phyloP scores from a whole-genome alignment of 2,113 vertebrate species.

The Strix aluco region DNA sequence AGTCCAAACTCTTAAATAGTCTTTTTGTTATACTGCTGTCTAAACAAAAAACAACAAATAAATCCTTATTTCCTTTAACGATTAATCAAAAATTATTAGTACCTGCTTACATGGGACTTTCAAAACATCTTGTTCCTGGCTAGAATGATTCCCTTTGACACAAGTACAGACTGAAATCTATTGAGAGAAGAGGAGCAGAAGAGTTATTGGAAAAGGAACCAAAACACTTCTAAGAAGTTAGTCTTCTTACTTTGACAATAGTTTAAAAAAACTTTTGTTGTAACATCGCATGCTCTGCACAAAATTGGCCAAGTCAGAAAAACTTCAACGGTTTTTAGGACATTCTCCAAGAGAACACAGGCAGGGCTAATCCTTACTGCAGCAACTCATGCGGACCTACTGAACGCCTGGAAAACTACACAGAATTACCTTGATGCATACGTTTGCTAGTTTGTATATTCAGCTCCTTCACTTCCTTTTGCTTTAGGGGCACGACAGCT shows the following conservation, averaged over 20 bases:
- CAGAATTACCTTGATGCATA: not conserved
- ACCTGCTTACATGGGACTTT: not conserved
- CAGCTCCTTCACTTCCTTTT: constrained; percentile 8
- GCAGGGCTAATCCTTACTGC: not conserved
- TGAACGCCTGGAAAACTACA: not conserved
- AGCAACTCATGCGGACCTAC: constrained; percentile 22
- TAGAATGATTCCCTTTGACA: not conserved
- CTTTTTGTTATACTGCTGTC: not conserved
- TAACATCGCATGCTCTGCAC: not conserved
- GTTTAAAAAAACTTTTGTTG: not conserved
- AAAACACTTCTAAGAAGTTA: not conserved
- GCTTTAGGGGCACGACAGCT: not conserved
- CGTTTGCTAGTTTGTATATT: not conserved
- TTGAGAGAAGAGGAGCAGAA: not conserved
- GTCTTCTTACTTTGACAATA: not conserved
- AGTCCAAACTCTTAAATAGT: not conserved
- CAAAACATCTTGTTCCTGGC: not conserved
- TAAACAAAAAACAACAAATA: not conserved
- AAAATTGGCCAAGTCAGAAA: not conserved
- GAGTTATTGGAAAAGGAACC: not conserved
- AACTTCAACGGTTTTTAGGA: not conserved
- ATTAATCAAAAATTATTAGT: not conserved
- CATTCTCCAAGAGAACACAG: not conserved
- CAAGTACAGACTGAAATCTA: not conserved
- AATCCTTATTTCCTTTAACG: not conserved